Evolutionary conservation across 2,888 invertebrate genomes (phyloP).

Genomic region (Rhagium mordax): DNA sequence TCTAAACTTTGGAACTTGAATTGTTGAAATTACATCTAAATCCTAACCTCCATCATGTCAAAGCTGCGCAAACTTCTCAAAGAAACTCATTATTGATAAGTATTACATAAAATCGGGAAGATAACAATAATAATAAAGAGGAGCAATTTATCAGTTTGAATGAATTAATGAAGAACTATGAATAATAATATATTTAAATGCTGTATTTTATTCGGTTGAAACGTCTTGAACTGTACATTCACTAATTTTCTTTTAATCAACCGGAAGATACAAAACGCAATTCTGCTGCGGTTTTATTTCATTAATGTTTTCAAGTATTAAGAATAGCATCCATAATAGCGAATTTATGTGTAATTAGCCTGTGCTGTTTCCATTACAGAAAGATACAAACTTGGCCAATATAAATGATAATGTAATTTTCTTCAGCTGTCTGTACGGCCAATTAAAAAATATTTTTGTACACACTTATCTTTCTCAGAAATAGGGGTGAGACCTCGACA

Average conservation of each 20-base stretch:
- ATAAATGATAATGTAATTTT: constrained; percentile 52
- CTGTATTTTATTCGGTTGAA: neutral
- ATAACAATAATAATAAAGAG: no score
- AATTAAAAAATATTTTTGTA: constrained; percentile 34
- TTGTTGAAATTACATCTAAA: no score
- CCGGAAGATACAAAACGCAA: constrained; percentile 29
- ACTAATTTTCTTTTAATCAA: constrained; percentile 35
- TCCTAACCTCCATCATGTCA: no score
- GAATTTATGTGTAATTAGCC: constrained; percentile 52
- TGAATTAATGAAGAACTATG: no score
- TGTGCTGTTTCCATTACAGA: constrained; percentile 22
- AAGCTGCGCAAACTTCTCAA: no score
- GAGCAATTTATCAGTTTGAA: no score
- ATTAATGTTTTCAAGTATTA: constrained; percentile 34
- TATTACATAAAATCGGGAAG: no score
- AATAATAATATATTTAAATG: neutral
- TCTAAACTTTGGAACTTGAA: no score
- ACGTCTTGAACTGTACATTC: neutral
- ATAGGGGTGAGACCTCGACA: neutral
- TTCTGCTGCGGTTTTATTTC: constrained; percentile 36
- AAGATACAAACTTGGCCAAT: constrained; percentile 42
- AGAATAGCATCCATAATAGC: constrained; percentile 49
- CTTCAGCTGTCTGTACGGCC: constrained; percentile 21
- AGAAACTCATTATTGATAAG: no score
- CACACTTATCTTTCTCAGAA: constrained; percentile 20